Evolutionary conservation across 2,797 vertebrate genomes (phyloP).

Genomic region (Apogon talboti): DNA sequence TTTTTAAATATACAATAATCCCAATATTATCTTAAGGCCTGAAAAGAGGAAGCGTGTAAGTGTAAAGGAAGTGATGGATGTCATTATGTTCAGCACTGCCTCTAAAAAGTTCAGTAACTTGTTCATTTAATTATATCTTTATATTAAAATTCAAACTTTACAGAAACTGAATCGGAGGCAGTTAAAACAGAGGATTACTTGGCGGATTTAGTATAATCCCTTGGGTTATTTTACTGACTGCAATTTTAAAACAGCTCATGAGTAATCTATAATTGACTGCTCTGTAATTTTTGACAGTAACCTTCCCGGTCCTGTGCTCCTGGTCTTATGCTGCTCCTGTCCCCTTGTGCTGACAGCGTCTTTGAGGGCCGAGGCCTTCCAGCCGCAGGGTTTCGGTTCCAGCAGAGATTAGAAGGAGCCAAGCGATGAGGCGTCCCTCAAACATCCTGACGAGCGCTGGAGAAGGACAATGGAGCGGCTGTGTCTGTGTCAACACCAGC

Average conservation of each 20-base stretch:
- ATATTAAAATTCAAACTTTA: constrained; percentile 59
- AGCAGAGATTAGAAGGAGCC: constrained; percentile 80
- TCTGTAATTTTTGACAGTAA: constrained; percentile 58
- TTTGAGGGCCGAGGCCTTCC: constrained; percentile 57
- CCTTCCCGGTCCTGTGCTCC: constrained; percentile 32
- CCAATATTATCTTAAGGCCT: background rate
- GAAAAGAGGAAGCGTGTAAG: constrained; percentile 9
- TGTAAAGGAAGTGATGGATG: constrained; percentile 14
- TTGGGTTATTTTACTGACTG: constrained; percentile 63
- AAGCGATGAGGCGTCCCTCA: constrained; percentile 72
- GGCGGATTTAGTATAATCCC: constrained; percentile 66
- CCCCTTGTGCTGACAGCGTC: constrained; percentile 37
- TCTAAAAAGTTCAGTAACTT: constrained; percentile 43
- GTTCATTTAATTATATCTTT: constrained; percentile 51
- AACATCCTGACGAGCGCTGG: constrained; percentile 78
- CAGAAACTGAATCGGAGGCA: constrained; percentile 69
- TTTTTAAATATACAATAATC: constrained; percentile 8
- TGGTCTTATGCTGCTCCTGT: constrained; percentile 39
- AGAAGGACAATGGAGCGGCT: constrained; percentile 75
- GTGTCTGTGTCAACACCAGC: constrained; percentile 81
- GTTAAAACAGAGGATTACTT: constrained; percentile 74
- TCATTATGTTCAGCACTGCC: constrained; percentile 15
- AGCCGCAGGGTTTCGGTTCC: constrained; percentile 69
- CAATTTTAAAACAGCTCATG: constrained; percentile 69
- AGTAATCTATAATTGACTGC: constrained; percentile 73